Evolutionary conservation across 1,140 invertebrate genomes (phyloP).

Genomic region (Limonius californicus): DNA sequence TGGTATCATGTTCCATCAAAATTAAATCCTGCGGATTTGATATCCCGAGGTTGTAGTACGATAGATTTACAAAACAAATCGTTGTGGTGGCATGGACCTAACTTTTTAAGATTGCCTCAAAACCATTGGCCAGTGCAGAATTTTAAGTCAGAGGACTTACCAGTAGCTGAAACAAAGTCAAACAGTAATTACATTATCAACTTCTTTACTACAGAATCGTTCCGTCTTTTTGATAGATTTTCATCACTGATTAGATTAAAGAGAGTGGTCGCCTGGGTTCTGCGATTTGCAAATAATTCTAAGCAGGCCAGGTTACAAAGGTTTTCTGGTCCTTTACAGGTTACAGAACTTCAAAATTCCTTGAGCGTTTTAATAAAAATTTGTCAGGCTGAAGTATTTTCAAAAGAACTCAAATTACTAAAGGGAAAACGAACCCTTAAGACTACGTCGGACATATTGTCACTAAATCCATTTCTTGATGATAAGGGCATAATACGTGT

Average conservation of each 20-base stretch:
- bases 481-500: conserved; percentile 40
- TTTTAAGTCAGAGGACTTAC: neutral
- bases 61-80: neutral
- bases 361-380: neutral
- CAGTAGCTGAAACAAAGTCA: neutral
- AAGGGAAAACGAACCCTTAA: neutral
- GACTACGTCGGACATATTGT: neutral
- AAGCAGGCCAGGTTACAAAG: neutral
- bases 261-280: neutral
- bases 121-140: neutral
- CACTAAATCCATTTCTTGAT: conserved; percentile 41
- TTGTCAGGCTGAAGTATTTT: neutral
- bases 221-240: neutral
- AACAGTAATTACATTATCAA: neutral
- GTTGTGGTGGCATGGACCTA: conserved; percentile 1
- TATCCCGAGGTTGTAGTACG: neutral
- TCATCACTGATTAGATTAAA: neutral
- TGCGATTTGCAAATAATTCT: neutral
- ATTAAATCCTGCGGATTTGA: conserved; percentile 3
- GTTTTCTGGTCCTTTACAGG: neutral
- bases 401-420: neutral
- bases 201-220: neutral
- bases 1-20: conserved; percentile 10
- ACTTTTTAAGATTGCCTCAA: neutral
- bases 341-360: neutral